These are phyloP conservation scores for Meriones psammophilus DNA, from an alignment of 2,797 vertebrate genomes.

Conservation along the genomic window DNA sequence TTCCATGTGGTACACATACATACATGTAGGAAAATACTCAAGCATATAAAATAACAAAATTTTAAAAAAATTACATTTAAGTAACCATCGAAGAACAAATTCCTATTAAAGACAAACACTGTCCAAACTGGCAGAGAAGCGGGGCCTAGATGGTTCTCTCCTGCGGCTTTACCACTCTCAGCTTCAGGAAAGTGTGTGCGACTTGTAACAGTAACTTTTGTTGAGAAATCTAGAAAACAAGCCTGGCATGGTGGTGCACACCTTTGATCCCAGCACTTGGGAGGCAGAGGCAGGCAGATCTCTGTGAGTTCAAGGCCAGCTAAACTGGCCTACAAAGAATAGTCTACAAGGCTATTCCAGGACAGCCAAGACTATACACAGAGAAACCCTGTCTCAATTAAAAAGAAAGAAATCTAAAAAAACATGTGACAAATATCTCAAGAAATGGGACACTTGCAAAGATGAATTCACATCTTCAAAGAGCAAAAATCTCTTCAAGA, in stretches of 20 bases:
- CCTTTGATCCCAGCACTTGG: no score
- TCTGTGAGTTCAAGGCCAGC: no score
- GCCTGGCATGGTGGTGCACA: no score
- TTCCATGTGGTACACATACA: not conserved
- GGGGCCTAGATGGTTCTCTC: not conserved
- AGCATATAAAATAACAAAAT: not conserved
- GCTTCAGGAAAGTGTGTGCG: constrained; percentile 13
- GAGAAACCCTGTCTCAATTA: no score
- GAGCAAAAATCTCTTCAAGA: not conserved
- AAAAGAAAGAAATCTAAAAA: not conserved
- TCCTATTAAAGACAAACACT: constrained; percentile 19
- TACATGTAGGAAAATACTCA: not conserved
- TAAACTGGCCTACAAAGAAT: no score
- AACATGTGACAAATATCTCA: not conserved
- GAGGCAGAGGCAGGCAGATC: no score
- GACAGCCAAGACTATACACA: no score
- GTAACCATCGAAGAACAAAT: not conserved
- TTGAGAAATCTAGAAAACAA: constrained; percentile 18
- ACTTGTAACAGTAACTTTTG: constrained; percentile 13
- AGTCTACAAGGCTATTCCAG: no score
- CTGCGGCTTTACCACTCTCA: not conserved
- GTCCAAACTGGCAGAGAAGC: constrained; percentile 17
- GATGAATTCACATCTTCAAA: constrained; percentile 48
- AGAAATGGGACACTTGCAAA: not conserved
- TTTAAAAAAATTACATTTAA: not conserved